A percentile compares a stretch with the other conserved stretches of the same genome.
Evolutionary conservation across 2,888 invertebrate genomes (phyloP).

Genomic region (Oxycera nigricornis): DNA sequence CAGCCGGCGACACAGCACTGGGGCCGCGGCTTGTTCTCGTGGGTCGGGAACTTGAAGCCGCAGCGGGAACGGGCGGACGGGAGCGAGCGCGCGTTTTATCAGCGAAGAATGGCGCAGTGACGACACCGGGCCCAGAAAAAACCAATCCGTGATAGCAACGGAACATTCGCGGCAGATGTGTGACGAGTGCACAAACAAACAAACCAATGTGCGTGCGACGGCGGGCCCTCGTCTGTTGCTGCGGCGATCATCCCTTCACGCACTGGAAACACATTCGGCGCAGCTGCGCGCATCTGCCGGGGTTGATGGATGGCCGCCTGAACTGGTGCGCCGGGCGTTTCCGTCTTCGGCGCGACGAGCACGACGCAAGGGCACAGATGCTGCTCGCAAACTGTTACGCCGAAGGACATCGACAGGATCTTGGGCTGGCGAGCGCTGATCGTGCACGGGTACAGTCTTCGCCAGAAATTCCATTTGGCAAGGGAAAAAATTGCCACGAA

Average conservation of each 20-base stretch:
- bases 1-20: constrained; percentile 20
- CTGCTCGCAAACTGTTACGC: not conserved
- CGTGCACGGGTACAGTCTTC: not conserved
- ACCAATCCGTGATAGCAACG: constrained; percentile 7
- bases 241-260: constrained; percentile 34
- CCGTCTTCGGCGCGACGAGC: not conserved
- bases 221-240: not conserved
- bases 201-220: not conserved
- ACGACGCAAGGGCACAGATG: constrained; percentile 2
- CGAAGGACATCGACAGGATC: not conserved
- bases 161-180: constrained; percentile 39
- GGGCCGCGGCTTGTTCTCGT: constrained; percentile 10
- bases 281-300: constrained; percentile 20
- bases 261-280: not conserved
- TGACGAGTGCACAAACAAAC: constrained; percentile 4
- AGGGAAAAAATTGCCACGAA: constrained; percentile 8
- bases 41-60: constrained; percentile 15
- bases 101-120: constrained; percentile 11
- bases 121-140: not conserved
- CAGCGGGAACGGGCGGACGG: not conserved
- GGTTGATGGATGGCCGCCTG: too few relatives aligned
- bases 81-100: not conserved
- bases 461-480: not conserved
- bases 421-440: not conserved
- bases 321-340: not conserved